A percentile compares a stretch with the other conserved stretches of the same genome.
phyloP scores from a whole-genome alignment of 2,113 vertebrate genomes.

The Uropsilus gracilis region DNA sequence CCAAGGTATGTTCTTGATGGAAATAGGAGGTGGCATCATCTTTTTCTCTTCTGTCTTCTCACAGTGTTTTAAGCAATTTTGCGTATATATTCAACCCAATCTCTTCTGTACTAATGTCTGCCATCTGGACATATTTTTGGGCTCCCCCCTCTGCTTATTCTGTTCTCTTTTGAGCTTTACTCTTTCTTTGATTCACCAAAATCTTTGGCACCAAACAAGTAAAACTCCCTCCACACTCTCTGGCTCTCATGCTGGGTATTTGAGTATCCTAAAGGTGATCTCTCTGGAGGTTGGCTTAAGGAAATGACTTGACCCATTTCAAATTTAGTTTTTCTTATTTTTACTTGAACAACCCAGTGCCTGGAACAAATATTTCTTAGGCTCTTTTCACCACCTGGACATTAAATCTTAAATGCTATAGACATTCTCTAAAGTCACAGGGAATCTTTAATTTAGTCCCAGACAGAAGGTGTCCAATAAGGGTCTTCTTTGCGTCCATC shows the following conservation, averaged over 20 bases:
- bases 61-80: not conserved
- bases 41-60: not conserved
- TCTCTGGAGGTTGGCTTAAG: not conserved
- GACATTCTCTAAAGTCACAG: not conserved
- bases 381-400: not conserved
- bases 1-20: not conserved
- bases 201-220: not conserved
- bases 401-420: not conserved
- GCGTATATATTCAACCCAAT: not conserved
- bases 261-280: not conserved
- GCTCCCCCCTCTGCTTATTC: fast-evolving
- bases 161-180: not conserved
- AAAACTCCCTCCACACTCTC: not conserved
- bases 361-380: not conserved
- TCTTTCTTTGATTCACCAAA: not conserved
- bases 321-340: not conserved
- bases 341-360: not conserved
- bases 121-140: not conserved
- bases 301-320: not conserved
- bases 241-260: not conserved
- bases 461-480: not conserved
- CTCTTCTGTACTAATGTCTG: not conserved
- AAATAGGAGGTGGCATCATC: not conserved
- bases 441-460: not conserved
- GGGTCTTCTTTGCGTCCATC: not conserved